These are phyloP conservation scores for Frankliniella fusca DNA, from an alignment of 2,888 invertebrate genomes.

Conservation along the genomic window DNA sequence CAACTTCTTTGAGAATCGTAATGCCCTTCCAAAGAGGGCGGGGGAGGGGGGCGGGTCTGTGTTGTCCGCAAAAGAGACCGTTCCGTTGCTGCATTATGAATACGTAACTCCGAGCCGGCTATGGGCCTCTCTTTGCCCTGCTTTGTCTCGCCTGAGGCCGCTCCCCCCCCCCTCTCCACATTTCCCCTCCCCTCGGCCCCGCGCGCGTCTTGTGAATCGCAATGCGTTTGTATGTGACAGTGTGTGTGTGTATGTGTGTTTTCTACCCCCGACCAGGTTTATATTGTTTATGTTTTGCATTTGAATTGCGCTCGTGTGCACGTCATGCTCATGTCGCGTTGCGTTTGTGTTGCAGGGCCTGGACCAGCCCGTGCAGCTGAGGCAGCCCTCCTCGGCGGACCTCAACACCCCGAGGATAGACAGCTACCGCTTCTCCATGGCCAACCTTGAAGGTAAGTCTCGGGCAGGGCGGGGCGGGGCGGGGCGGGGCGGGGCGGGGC, in stretches of 20 bases:
- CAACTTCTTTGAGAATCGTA: conserved; percentile 34
- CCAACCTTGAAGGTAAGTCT: conserved; percentile 72
- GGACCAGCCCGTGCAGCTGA: conserved; percentile 60
- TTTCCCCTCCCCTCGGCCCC: no score
- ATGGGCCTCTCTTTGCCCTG: no score
- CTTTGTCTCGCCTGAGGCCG: no score
- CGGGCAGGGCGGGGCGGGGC: background rate
- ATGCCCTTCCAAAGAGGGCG: background rate
- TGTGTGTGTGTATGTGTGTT: background rate
- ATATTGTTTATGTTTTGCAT: background rate
- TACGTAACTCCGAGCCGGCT: no score
- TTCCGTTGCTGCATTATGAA: no score
- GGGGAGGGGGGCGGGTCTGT: no score
- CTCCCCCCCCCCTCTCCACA: background rate
- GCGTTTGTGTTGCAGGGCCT: conserved; percentile 60
- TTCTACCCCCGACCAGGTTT: background rate
- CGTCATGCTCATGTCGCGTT: conserved; percentile 28
- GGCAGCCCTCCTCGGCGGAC: conserved; percentile 64
- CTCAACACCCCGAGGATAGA: conserved; percentile 73
- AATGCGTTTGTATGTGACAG: background rate
- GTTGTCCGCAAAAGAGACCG: no score
- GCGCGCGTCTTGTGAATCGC: background rate
- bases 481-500: no score
- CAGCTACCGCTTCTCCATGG: conserved; percentile 91
- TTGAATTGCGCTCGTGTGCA: no score